phyloP scores from a whole-genome alignment of 1,140 invertebrate genomes.

The Archivesica marissinica region DNA sequence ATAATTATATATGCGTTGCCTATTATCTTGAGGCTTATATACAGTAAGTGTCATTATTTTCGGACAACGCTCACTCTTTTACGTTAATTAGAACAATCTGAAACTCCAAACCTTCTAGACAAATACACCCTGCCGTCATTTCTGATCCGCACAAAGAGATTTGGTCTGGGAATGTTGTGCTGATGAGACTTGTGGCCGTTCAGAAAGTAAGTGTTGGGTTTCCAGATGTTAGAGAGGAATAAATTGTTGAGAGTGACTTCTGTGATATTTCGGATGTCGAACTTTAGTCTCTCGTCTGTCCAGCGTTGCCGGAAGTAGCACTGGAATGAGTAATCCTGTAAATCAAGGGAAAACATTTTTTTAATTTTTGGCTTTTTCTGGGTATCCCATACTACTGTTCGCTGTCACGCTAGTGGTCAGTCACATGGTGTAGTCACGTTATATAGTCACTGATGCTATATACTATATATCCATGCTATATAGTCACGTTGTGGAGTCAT shows the following conservation, averaged over 20 bases:
- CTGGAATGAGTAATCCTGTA: slow-evolving; percentile 97
- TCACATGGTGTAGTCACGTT: no score
- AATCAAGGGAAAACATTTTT: no score
- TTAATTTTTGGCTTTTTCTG: no score
- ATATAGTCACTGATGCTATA: no score
- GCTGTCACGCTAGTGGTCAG: no score
- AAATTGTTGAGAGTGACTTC: slow-evolving; percentile 82
- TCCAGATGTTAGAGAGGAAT: slow-evolving; percentile 90
- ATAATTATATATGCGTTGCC: no score
- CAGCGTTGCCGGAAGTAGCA: slow-evolving; percentile 94
- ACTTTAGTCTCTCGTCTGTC: slow-evolving; percentile 85
- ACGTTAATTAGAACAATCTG: neutral
- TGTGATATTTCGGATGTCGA: slow-evolving; percentile 77
- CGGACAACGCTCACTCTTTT: no score
- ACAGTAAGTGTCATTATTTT: no score
- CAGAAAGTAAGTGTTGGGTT: slow-evolving; percentile 97
- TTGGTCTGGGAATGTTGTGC: slow-evolving; percentile 97
- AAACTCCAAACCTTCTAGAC: slow-evolving; percentile 92
- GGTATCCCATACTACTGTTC: no score
- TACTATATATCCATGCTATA: no score
- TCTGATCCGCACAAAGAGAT: slow-evolving; percentile 94
- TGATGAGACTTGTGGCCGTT: slow-evolving; percentile 97
- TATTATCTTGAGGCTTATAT: no score
- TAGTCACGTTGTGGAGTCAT: no score
- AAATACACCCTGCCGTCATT: slow-evolving; percentile 95